A percentile compares a stretch with the other conserved stretches of the same genome.
These are phyloP conservation scores for Rhamnusium bicolor DNA, from an alignment of 2,888 invertebrate species.

Conservation along the genomic window DNA sequence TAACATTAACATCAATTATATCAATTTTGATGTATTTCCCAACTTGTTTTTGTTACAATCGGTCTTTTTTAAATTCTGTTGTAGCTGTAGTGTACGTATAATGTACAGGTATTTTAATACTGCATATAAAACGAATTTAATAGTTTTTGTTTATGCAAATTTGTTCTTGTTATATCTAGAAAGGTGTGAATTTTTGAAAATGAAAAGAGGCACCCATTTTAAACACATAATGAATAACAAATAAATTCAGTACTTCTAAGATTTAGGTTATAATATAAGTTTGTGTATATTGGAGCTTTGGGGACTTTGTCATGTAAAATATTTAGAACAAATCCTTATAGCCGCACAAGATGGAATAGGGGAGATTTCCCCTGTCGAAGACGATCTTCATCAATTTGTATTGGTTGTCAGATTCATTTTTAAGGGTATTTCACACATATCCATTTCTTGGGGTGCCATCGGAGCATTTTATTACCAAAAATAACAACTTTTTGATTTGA, in stretches of 20 bases:
- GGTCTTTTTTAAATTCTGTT: too few relatives aligned
- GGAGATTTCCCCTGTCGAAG: constrained; percentile 35
- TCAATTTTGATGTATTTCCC: too few relatives aligned
- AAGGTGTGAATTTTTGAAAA: not conserved
- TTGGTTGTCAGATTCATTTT: constrained; percentile 41
- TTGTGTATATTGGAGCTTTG: not conserved
- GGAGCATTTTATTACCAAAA: constrained; percentile 15
- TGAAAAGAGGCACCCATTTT: not conserved
- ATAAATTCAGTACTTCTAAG: constrained; percentile 18
- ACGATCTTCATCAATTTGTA: constrained; percentile 37
- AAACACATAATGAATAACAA: constrained; percentile 1
- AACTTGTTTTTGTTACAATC: too few relatives aligned
- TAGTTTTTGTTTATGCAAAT: not conserved
- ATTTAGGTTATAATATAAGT: constrained; percentile 1
- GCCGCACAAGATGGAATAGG: constrained; percentile 4
- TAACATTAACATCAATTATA: too few relatives aligned
- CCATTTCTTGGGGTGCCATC: not conserved
- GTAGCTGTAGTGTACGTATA: too few relatives aligned
- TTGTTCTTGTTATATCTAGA: not conserved
- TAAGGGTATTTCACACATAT: constrained; percentile 21
- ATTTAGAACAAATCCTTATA: constrained; percentile 6
- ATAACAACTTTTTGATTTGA: constrained; percentile 26
- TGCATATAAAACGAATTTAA: not conserved
- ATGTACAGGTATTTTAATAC: not conserved
- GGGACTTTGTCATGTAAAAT: constrained; percentile 18